Base-by-base conservation (phyloP, 2,113 vertebrate genomes). In the Charadrius vociferus region DNA sequence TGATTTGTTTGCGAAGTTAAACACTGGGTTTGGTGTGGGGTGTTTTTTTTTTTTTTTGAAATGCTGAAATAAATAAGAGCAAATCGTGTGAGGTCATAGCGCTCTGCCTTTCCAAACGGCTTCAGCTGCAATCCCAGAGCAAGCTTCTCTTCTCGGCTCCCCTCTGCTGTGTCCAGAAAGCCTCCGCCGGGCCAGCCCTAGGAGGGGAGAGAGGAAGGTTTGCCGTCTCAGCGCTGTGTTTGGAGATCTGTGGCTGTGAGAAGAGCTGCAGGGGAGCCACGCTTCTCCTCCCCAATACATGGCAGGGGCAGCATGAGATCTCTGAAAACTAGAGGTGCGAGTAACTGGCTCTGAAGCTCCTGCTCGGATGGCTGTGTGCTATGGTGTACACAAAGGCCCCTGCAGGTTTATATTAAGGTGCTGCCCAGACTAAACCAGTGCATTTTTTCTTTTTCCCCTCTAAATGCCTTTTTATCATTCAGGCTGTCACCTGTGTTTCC, bases 381-480 rank as follows among this genome's bases (percentile, higher is more conserved):
- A 10, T 95, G 95, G 83, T 97, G 94, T 96, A 96, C 95, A 96
- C 97, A 96, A 96, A 97, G 94, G 95, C 95, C 95, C 86, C 94
- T 93, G 92, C 95, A 96, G 95, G 97, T 98, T 98, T 98, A 97
- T 88, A 93, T 97, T 97, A 97, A 97, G 97, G 92, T 97, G 91
- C 94, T 97, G 95, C 97, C 94, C 97, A 97, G 97, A 98, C 97
- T 98, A 98, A 98, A 97, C 97, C 96, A 96, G 97, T 68, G 72
- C 84, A 62, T 96, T 95, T 97, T 95, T 96, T 82, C 91, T 93
- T 96, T 96, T 98, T 77, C 86, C 92, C 81, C 68, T 97, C 84
- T 97, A 97, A 97, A 97, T 97, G 97, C 97, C 97, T 97, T 97
- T 98, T 97, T 98, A 97, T 98, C 97, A 97, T 98, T 97, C 97